phyloP scores from a whole-genome alignment of 2,113 vertebrate species.

The Protomyctophum bolini region DNA sequence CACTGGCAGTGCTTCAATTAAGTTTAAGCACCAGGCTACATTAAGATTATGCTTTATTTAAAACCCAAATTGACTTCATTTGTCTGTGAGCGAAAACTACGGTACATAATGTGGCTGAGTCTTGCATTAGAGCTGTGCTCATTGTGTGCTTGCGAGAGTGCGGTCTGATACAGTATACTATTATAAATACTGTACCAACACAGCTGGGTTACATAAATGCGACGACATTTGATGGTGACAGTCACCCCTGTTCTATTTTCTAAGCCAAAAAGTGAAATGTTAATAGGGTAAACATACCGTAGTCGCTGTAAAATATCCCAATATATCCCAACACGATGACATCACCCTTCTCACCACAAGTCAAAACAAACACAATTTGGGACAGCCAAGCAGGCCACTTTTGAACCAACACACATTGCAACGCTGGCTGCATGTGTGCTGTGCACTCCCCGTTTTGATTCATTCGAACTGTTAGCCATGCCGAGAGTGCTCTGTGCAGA shows the following conservation, averaged over 20 bases:
- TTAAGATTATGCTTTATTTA: slow-evolving; percentile 48
- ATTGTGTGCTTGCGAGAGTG: background rate
- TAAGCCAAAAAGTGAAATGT: no score
- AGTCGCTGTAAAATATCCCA: slow-evolving; percentile 29
- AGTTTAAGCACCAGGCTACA: slow-evolving; percentile 53
- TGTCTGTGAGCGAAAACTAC: slow-evolving; percentile 42
- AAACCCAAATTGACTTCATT: slow-evolving; percentile 45
- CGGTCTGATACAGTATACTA: background rate
- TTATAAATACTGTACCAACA: background rate
- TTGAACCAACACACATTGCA: background rate
- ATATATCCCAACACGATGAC: slow-evolving; percentile 42
- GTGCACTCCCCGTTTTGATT: background rate
- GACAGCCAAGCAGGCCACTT: slow-evolving; percentile 1
- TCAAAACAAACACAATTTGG: slow-evolving; percentile 3
- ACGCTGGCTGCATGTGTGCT: background rate
- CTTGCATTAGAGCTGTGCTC: slow-evolving; percentile 3
- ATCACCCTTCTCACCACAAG: slow-evolving; percentile 33
- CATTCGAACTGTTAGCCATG: slow-evolving; percentile 21
- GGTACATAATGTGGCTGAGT: slow-evolving; percentile 22
- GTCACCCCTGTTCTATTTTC: background rate
- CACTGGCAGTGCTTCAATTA: slow-evolving; percentile 42
- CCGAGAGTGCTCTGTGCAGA: slow-evolving; percentile 8
- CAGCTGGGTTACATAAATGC: background rate
- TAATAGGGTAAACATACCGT: background rate
- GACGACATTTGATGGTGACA: slow-evolving; percentile 1